Evolutionary conservation across 2,797 vertebrate genomes (phyloP), one percentile per base, ranked within the genome.

Genomic region (Anguilla obscura): DNA sequence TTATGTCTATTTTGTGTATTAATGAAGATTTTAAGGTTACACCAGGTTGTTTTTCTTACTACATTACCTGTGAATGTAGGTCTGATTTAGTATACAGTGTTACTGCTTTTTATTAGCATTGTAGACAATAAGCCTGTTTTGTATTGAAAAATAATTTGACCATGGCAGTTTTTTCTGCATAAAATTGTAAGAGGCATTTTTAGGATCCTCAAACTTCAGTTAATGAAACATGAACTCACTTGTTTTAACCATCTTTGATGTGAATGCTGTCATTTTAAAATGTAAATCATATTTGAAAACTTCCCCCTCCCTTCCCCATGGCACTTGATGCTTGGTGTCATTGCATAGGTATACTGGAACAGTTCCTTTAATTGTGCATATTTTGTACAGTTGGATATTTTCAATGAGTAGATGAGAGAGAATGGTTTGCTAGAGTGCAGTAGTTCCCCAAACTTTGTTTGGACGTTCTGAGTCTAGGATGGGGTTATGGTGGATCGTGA

Each of bases 21-120:
- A 98, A 97, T 98, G 97, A 98, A 98, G 97, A 98, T 98, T 98
- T 97, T 98, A 98, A 98, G 97, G 97, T 98, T 97, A 97, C 96
- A 97, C 97, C 96, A 96, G 95, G 97, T 97, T 97, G 96, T 96
- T 97, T 93, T 97, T 96, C 96, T 97, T 97, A 97, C 95, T 97
- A 94, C 97, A 97, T 96, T 96, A 95, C 97, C 96, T 98, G 97
- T 96, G 93, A 97, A 95, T 94, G 96, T 97, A 94, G 93, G 92
- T 96, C 94, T 95, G 98, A 96, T 97, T 52, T 98, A 97, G 97
- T 95, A 96, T 96, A 96, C 95, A 97, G 95, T 96, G 97, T 98
- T 97, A 97, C 96, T 97, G 96, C 96, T 97, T 97, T 98, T 96
- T 95, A 95, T 95, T 97, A 97, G 98, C 97, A 98, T 98, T 45